Evolutionary conservation across 2,888 invertebrate genomes (phyloP).

Genomic region (Teleiodes luculella): DNA sequence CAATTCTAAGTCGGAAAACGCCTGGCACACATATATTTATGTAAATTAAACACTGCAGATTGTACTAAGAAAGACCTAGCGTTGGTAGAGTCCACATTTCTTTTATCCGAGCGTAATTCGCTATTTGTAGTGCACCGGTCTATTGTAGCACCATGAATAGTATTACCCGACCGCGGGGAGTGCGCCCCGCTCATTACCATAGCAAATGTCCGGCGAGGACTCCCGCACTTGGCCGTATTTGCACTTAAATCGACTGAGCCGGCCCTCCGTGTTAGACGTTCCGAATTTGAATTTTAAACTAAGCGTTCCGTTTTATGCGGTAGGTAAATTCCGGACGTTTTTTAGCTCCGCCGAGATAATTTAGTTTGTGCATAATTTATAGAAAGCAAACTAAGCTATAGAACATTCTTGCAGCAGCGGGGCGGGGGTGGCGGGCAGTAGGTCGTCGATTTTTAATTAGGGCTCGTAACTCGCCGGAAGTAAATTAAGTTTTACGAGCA

Average conservation of each 20-base stretch:
- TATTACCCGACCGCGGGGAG: constrained; percentile 46
- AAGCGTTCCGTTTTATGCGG: constrained; percentile 65
- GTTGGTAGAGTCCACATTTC: constrained; percentile 24
- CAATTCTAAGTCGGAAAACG: too few relatives aligned
- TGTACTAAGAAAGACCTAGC: constrained; percentile 18
- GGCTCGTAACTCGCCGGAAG: constrained; percentile 12
- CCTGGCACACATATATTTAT: constrained; percentile 20
- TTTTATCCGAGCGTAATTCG: constrained; percentile 46
- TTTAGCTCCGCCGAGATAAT: constrained; percentile 46
- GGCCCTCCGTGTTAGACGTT: constrained; percentile 57
- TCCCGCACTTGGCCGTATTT: constrained; percentile 51
- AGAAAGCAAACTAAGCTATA: constrained; percentile 21
- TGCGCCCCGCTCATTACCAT: constrained; percentile 45
- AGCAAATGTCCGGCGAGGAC: constrained; percentile 45
- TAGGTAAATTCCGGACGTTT: constrained; percentile 61
- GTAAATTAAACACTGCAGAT: constrained; percentile 22
- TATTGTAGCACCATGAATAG: constrained; percentile 49
- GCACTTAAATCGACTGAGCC: constrained; percentile 46
- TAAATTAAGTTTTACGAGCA: constrained; percentile 17
- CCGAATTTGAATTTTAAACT: constrained; percentile 74
- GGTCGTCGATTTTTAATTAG: constrained; percentile 14
- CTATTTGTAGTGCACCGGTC: constrained; percentile 51
- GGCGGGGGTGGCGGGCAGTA: neutral
- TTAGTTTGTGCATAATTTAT: constrained; percentile 47
- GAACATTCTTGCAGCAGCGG: neutral